A percentile compares a stretch with the other conserved stretches of the same genome.
Evolutionary conservation across 2,113 vertebrate genomes (phyloP).

Genomic region (Sebastes schlegelii): DNA sequence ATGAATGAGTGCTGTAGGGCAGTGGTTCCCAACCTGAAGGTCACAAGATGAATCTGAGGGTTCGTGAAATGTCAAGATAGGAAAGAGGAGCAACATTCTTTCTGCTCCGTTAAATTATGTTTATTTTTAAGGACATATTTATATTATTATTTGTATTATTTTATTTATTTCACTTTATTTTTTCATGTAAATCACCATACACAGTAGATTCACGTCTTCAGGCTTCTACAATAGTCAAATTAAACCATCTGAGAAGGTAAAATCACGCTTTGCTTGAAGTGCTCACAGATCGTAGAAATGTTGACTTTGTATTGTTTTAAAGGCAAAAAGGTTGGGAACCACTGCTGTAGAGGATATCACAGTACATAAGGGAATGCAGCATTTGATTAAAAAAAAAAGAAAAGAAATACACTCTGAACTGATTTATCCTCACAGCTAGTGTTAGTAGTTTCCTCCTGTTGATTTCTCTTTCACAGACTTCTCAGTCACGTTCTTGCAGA

Average conservation of each 20-base stretch:
- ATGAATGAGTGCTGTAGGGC: constrained; percentile 7
- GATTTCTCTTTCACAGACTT: neutral
- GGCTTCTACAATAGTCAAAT: neutral
- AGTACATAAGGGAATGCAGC: neutral
- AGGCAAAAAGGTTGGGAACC: neutral
- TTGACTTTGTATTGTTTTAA: neutral
- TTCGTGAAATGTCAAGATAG: neutral
- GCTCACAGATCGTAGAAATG: neutral
- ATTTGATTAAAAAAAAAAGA: neutral
- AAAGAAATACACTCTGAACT: neutral
- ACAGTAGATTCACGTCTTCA: neutral
- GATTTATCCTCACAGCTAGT: constrained; percentile 7
- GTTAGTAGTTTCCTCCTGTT: constrained; percentile 14
- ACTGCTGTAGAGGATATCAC: neutral
- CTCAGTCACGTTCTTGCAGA: constrained; percentile 12
- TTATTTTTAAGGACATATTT: neutral
- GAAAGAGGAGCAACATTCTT: neutral
- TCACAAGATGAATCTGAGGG: neutral
- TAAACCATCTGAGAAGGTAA: neutral
- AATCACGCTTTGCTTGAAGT: neutral
- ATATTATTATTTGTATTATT: no score
- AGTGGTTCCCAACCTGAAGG: constrained; percentile 9
- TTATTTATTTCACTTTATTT: neutral
- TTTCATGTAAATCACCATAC: neutral
- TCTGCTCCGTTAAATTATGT: neutral